Base-by-base conservation (phyloP, 2,113 vertebrate genomes). In the Lethenteron camtschaticum region DNA sequence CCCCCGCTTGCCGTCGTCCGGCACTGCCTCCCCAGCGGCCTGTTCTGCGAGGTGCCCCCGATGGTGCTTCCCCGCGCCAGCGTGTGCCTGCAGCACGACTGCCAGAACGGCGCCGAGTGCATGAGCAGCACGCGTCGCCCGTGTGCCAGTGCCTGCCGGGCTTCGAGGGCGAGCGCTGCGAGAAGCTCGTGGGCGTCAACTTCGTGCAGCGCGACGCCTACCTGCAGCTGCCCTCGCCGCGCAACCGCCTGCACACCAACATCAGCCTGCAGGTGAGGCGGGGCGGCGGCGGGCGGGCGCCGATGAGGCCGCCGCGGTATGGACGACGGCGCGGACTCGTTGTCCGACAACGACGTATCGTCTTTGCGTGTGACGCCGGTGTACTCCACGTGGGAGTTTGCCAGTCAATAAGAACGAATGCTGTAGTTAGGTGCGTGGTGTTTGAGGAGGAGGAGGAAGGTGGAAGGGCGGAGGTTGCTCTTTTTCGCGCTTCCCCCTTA, bases 31-130 rank as follows among this genome's bases (percentile, higher is more conserved):
- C 72, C 11, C 74, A 96, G 94, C 11, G 94, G 94, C 56, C 78
- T 99, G 71, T 99, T 99, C 78, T 99, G 92, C 70, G 89, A 96
- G 75, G 87, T 88, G 76, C 94, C 90, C 0, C 94, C 94, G 3
- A 95, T 96, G 89, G 90, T 96, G 70, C 81, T 99, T 55, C 94
- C 94, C 9, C 86, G 92, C 57, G 96, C 92, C 73, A 99, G 94
- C 72, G 91, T 87, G 4, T 99, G 94, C 70, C 91, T 96, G 78
- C 84, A 95, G 75, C 85, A 86, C 12, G 90, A 96, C 68, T 99
- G 94, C 75, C 86, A 88, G 72, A 96, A 99, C 2, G 87, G 84
- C 70, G 92, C 92, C 2, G 86, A 96, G 74, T 96, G 94, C 70
- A 89, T 99, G 74, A 87, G 75, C 81, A 80, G 77, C 83, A 78